Evolutionary conservation across 35 echinoderm and acorn worm species (phyloP).

Genomic region (Lytechinus pictus): DNA sequence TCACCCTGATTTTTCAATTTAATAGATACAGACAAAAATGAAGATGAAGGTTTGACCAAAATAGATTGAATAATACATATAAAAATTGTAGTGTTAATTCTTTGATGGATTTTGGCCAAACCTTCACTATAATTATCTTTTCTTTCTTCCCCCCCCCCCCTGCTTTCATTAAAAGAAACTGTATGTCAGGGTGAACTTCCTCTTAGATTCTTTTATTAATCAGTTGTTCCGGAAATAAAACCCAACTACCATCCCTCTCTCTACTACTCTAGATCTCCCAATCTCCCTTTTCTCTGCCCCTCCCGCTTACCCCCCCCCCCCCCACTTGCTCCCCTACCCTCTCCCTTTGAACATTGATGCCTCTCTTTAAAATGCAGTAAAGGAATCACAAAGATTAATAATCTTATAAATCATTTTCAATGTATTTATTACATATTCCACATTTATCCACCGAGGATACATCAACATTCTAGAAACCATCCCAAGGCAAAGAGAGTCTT

Average conservation of each 20-base stretch:
- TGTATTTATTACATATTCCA: not conserved
- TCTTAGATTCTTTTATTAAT: no score
- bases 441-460: not conserved
- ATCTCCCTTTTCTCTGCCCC: not conserved
- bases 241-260: not conserved
- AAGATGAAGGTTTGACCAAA: no score
- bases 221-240: no score
- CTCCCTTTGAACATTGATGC: not conserved
- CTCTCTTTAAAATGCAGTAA: not conserved
- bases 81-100: no score
- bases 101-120: no score
- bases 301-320: not conserved
- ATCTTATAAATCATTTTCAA: not conserved
- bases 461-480: not conserved
- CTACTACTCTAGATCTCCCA: not conserved
- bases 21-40: no score
- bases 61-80: no score
- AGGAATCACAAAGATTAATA: not conserved
- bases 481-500: not conserved
- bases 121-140: not conserved
- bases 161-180: no score
- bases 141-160: not conserved
- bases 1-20: no score
- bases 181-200: no score
- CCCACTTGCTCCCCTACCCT: not conserved